Base-by-base conservation (phyloP, 2,113 vertebrate genomes). In the Merops nubicus region DNA sequence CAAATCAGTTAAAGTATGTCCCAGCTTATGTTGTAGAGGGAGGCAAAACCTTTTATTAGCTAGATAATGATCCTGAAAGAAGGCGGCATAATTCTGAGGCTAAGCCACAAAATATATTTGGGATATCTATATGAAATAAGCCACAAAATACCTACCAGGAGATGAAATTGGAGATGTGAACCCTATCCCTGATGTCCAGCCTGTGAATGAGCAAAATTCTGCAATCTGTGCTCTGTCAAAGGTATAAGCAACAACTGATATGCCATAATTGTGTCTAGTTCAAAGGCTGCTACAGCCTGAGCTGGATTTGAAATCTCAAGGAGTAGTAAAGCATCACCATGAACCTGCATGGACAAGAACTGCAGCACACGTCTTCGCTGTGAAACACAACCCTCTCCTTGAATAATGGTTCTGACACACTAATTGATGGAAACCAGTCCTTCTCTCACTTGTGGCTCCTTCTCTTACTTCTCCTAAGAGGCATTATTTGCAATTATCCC, bases 131-230 rank as follows among this genome's bases (percentile, higher is more conserved):
- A 43, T 14, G 45, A 60, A 67, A 40, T 47, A 80, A 60, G 20
- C n/a, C 53, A 74, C 38, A 33, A 54, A 67, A 60, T 47, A 42
- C 18, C 60, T 68, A 16, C 13, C 10, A 22, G 38, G 31, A 76
- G 31, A 8, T 23, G 7, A 51, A 67, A 42, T 0, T 10, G 3
- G 12, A 73, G 34, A 28, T n/a, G 7, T 14, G 4, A 42, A 59
- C 2, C 7, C 36, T 14, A 3, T 15, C 20, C 13, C 56, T 34
- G 64, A 57, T 38, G 20, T 0, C 2, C 47, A 83, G 17, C 11
- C 14, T 5, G 11, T 0, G 2, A 29, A 45, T 0, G 0, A 75
- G 38, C 15, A 23, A 13, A 42, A 9, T 23, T 68, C 57, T 19
- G 4, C 38, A 6, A 11, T 4, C 17, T 18, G 36, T 5, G 6